A percentile compares a stretch with the other conserved stretches of the same genome.
phyloP scores from a whole-genome alignment of 2,888 invertebrate species.

The Lapara coniferarum region DNA sequence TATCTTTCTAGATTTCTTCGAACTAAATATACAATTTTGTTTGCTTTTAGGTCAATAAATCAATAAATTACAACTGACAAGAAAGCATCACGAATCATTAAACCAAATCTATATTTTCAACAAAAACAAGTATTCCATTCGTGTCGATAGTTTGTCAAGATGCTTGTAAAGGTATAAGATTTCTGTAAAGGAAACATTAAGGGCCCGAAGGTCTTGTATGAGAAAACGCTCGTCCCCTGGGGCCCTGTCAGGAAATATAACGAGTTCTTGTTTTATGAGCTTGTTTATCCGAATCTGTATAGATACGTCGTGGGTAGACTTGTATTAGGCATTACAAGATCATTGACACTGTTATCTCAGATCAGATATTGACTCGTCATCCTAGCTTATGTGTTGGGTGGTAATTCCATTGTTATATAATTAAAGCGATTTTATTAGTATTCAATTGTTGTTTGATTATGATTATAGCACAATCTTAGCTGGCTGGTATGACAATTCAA shows the following conservation, averaged over 20 bases:
- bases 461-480: too few relatives aligned
- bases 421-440: not conserved
- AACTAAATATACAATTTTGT: too few relatives aligned
- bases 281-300: slow-evolving; percentile 57
- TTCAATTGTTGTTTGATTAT: too few relatives aligned
- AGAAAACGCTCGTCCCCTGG: slow-evolving; percentile 52
- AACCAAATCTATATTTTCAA: not conserved
- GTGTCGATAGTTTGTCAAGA: not conserved
- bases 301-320: slow-evolving; percentile 27
- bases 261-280: slow-evolving; percentile 59
- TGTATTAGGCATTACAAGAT: slow-evolving; percentile 31
- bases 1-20: too few relatives aligned
- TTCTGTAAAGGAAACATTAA: slow-evolving; percentile 42
- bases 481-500: too few relatives aligned
- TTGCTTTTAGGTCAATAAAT: too few relatives aligned
- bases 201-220: slow-evolving; percentile 44
- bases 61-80: too few relatives aligned
- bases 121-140: not conserved
- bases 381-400: not conserved
- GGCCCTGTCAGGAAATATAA: slow-evolving; percentile 59
- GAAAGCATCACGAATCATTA: not conserved
- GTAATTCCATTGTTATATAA: slow-evolving; percentile 1
- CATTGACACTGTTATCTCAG: slow-evolving; percentile 32
- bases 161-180: slow-evolving; percentile 9
- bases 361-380: slow-evolving; percentile 14